phyloP scores from a whole-genome alignment of 2,113 vertebrate species.

The Herpetotheres cachinnans region DNA sequence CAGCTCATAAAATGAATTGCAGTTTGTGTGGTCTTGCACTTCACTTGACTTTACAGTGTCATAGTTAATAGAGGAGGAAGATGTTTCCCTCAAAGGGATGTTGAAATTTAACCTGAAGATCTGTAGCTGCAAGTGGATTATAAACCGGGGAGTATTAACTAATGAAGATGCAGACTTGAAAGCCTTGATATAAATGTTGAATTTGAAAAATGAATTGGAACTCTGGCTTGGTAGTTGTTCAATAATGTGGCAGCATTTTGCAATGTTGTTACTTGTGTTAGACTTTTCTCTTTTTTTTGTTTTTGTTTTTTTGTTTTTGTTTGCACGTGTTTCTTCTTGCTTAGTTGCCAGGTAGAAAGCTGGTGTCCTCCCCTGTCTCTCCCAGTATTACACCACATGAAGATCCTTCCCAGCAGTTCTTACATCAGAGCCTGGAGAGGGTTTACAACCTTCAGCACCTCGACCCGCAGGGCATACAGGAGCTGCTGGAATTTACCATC shows the following conservation, averaged over 20 bases:
- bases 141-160: background rate
- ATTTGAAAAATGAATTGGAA: background rate
- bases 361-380: conserved; percentile 75
- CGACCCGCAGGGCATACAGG: conserved; percentile 86
- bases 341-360: conserved; percentile 89
- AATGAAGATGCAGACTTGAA: background rate
- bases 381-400: conserved; percentile 75
- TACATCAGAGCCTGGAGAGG: conserved; percentile 90
- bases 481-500: conserved; percentile 92
- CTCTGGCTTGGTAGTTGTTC: background rate
- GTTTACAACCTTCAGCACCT: conserved; percentile 90
- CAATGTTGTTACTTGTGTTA: background rate
- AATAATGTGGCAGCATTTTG: background rate
- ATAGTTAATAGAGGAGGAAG: background rate
- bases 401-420: conserved; percentile 91
- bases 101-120: background rate
- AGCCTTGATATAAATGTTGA: background rate
- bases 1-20: background rate
- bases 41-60: background rate
- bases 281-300: background rate
- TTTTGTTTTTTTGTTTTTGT: background rate
- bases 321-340: background rate
- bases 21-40: background rate
- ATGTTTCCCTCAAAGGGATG: background rate
- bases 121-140: background rate